Evolutionary conservation across 2,888 invertebrate genomes (phyloP).

Genomic region (Mylabris sibirica): DNA sequence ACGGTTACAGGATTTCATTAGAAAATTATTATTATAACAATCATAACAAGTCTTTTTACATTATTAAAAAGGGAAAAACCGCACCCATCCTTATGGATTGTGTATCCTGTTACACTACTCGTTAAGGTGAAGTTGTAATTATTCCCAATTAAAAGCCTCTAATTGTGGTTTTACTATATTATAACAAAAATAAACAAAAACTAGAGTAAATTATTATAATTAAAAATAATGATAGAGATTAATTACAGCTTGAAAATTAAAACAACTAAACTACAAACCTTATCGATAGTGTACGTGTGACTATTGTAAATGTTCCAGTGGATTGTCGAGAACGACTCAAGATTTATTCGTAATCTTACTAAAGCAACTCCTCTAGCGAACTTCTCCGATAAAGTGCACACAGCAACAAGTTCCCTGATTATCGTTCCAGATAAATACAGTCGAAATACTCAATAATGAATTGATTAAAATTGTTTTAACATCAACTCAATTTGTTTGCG

Average conservation of each 20-base stretch:
- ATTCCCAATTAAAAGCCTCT: background rate
- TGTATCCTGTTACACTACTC: slow-evolving; percentile 1
- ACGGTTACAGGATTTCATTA: background rate
- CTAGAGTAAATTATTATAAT: background rate
- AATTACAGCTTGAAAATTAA: background rate
- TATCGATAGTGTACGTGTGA: background rate
- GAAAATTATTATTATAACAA: background rate
- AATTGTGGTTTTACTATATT: background rate
- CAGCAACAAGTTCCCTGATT: slow-evolving; percentile 11
- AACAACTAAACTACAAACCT: background rate
- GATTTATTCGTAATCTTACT: slow-evolving; percentile 13
- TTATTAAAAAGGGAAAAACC: background rate
- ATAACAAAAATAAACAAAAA: background rate
- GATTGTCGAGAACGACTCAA: slow-evolving; percentile 9
- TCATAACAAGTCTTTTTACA: background rate
- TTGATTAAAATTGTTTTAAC: background rate
- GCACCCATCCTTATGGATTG: background rate
- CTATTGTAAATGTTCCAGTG: background rate
- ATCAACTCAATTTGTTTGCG: too few relatives aligned
- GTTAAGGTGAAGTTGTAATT: slow-evolving; percentile 6
- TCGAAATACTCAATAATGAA: background rate
- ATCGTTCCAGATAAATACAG: background rate
- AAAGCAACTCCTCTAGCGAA: background rate
- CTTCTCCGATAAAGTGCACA: slow-evolving; percentile 2
- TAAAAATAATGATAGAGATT: background rate